Conservation (phyloP, 2,888 invertebrate genomes). For the Nasonovia ribisnigri region DNA sequence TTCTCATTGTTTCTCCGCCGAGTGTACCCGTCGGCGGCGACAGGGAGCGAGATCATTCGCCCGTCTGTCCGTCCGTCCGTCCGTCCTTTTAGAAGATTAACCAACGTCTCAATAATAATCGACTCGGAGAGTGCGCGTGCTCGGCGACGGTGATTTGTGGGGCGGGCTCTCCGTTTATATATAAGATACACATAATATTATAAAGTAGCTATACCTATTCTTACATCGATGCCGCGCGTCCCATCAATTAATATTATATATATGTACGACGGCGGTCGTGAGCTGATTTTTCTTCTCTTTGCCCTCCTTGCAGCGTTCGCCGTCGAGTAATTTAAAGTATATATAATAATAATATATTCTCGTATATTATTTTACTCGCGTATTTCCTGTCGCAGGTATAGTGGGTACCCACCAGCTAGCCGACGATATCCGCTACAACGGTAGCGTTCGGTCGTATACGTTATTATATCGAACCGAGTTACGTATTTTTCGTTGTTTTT, state of each 20-base stretch:
- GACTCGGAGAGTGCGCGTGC: background rate
- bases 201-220: background rate
- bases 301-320: background rate
- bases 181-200: background rate
- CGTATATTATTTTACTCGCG: background rate
- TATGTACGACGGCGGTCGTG: background rate
- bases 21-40: constrained; percentile 1
- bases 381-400: background rate
- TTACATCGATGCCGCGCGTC: background rate
- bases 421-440: background rate
- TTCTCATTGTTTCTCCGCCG: constrained; percentile 55
- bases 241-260: constrained; percentile 20
- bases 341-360: background rate
- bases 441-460: background rate
- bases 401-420: too few relatives aligned
- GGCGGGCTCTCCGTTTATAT: background rate
- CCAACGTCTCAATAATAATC: constrained; percentile 51
- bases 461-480: background rate
- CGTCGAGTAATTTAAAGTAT: background rate
- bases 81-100: constrained; percentile 43
- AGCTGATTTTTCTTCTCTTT: background rate
- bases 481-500: background rate
- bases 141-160: constrained; percentile 58
- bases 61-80: constrained; percentile 24
- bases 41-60: constrained; percentile 23